Base-by-base conservation (phyloP, 2,888 invertebrate species). In the Chymomyza amoena region DNA sequence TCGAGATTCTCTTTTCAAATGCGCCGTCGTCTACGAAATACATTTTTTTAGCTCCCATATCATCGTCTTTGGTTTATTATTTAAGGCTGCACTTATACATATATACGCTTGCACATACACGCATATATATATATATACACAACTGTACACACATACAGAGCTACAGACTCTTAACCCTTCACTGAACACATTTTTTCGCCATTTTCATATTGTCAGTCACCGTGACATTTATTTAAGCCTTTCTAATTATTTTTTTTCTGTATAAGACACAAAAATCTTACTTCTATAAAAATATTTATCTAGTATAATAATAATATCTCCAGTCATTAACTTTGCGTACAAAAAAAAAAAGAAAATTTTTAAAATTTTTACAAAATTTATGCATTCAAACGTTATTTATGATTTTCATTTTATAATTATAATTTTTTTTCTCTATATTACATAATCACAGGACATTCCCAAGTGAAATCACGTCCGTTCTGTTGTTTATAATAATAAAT, bases 1-100 rank as follows among this genome's bases (percentile, higher is more conserved):
- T 56, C 70, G 90, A 90, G 88, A 89, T 90, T 89, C 72, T 78
- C 89, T 90, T 89, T 90, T 89, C 89, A 89, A 89, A 89, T 89
- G 80, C 81, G 75, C 76, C 51, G 18, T n/a, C 54, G 54, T n/a
- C 1, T 15, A 0, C 16, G 54, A 9, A 20, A 32, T 32, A 61
- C 25, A 9, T 7, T 5, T 54, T 20, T 54, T 54, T 54, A 16
- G 54, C 39, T 45, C 39, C 39, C 4, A 45, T 45, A 45, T 45
- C 39, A 45, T 45, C 39, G 39, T 45, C 39, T 4, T 45, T 68
- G 72, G 72, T 73, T 72, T 76, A 66, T 71, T 56, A 68, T 73
- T 65, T 16, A 75, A 32, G 68, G 68, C 69, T 39, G 74, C 72
- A 68, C 45, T 18, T 68, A 69, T 64, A 63, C 20, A 76, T 50